Base-by-base conservation (phyloP, 2,888 invertebrate species). In the Icerya purchasi region DNA sequence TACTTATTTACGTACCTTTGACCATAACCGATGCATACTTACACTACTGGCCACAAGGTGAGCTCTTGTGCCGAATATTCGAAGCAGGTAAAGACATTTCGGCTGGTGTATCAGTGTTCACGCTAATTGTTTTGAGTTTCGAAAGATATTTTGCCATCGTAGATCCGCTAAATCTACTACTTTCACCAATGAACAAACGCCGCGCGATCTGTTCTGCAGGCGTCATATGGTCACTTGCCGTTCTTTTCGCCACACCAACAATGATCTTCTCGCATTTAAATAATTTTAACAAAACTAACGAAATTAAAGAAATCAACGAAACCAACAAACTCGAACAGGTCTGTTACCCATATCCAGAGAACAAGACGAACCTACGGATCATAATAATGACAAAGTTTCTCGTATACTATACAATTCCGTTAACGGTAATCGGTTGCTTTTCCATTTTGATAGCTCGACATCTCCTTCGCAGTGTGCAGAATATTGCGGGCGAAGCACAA, bases 101-200 rank as follows among this genome's bases (percentile, higher is more conserved):
- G 58, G 83, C 91, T 59, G 92, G 92, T 0, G 92, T 93, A 0
- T 91, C 91, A 0, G 90, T 93, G 1, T 92, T 92, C 71, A 93
- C 92, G 0, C 73, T 93, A 64, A 91, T 89, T 0, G 91, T 91
- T 0, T 74, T 93, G 1, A 90, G 91, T 21, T 87, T 84, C 10
- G 91, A 92, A 71, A 77, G 93, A 58, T 93, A 88, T 72, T 86
- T 86, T 70, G 92, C 92, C 3, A 91, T 93, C 64, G 90, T 90
- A 2, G 84, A 89, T 70, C 92, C 92, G 0, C 74, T 93, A 74
- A 77, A 85, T 66, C 85, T 84, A 68, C 75, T 83, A 19, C 83
- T 86, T 72, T 78, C 80, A 61, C 78, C 84, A 69, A 79, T 84
- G 81, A 83, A 81, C 56, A 81, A 79, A 24, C 81, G 83, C 58